A percentile compares a stretch with the other conserved stretches of the same genome.
Evolutionary conservation across 2,888 invertebrate species (phyloP).

Genomic region (Parnassius orleans): DNA sequence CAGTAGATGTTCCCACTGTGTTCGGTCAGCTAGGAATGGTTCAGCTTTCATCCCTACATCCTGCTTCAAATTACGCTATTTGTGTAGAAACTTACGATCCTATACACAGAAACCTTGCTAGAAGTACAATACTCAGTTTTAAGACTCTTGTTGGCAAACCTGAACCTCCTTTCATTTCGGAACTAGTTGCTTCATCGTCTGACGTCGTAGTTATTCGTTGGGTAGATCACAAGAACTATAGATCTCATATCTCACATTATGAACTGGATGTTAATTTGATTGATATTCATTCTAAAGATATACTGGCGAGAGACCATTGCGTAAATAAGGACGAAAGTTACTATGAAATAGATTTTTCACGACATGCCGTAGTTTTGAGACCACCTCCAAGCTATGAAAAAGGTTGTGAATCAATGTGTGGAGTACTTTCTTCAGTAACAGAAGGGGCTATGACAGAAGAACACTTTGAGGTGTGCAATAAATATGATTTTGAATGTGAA

Average conservation of each 20-base stretch:
- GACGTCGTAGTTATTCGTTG: conserved; percentile 55
- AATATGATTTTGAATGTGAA: conserved; percentile 45
- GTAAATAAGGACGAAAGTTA: conserved; percentile 37
- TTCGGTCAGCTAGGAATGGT: conserved; percentile 40
- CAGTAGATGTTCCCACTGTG: conserved; percentile 41
- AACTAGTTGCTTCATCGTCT: conserved; percentile 55
- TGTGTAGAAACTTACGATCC: conserved; percentile 64
- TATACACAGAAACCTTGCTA: conserved; percentile 41
- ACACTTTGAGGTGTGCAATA: conserved; percentile 59
- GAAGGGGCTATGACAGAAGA: conserved; percentile 58
- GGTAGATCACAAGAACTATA: conserved; percentile 65
- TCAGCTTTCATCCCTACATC: conserved; percentile 47
- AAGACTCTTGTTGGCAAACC: conserved; percentile 61
- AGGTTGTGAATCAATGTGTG: conserved; percentile 65
- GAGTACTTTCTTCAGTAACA: conserved; percentile 52
- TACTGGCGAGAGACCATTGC: conserved; percentile 54
- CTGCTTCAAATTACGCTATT: conserved; percentile 64
- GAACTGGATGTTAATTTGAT: conserved; percentile 61
- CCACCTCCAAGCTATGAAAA: conserved; percentile 60
- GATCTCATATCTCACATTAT: conserved; percentile 52
- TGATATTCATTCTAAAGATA: conserved; percentile 47
- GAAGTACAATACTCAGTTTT: conserved; percentile 60
- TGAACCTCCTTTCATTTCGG: conserved; percentile 64
- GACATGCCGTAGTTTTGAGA: conserved; percentile 59
- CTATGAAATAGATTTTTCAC: conserved; percentile 48